phyloP scores from a whole-genome alignment of 1,140 invertebrate species.

The Antheraea mylitta region DNA sequence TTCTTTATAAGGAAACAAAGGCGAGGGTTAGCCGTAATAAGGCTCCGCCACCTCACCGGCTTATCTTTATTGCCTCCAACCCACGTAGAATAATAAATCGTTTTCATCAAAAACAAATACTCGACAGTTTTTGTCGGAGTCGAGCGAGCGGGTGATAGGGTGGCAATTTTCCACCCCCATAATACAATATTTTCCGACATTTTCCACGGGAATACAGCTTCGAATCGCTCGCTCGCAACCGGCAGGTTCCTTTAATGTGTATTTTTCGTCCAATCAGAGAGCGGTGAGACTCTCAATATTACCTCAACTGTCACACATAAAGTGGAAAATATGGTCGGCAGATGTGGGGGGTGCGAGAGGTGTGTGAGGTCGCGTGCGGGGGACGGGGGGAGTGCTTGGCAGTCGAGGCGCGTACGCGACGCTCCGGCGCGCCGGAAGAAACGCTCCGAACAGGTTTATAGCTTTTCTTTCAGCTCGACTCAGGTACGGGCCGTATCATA shows the following conservation, averaged over 20 bases:
- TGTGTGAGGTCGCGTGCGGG: conserved; percentile 27
- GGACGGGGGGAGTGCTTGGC: conserved; percentile 48
- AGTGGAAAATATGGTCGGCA: conserved; percentile 80
- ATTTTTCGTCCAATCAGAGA: conserved; percentile 80
- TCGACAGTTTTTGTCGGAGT: conserved; percentile 78
- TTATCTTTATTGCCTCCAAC: conserved; percentile 79
- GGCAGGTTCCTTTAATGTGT: conserved; percentile 79
- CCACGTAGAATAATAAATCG: conserved; percentile 79
- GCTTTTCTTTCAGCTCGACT: conserved; percentile 79
- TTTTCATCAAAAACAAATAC: conserved; percentile 79
- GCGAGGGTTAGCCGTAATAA: conserved; percentile 79
- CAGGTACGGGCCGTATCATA: conserved; percentile 79
- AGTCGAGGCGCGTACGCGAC: conserved; percentile 74
- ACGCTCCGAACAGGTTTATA: conserved; percentile 77
- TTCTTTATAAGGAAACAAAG: conserved; percentile 79
- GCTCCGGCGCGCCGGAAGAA: conserved; percentile 74
- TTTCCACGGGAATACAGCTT: conserved; percentile 77
- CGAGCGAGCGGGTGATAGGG: conserved; percentile 71
- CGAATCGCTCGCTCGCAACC: conserved; percentile 73
- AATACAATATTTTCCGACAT: conserved; percentile 79
- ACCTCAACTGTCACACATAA: conserved; percentile 81
- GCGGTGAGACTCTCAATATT: conserved; percentile 79
- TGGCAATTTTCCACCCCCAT: conserved; percentile 78
- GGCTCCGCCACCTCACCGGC: conserved; percentile 76
- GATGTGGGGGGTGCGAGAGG: conserved; percentile 62